Percentiles rank a stretch among this genome's conserved stretches.
Conservation (phyloP, 2,113 vertebrate genomes). For the Picathartes gymnocephalus region DNA sequence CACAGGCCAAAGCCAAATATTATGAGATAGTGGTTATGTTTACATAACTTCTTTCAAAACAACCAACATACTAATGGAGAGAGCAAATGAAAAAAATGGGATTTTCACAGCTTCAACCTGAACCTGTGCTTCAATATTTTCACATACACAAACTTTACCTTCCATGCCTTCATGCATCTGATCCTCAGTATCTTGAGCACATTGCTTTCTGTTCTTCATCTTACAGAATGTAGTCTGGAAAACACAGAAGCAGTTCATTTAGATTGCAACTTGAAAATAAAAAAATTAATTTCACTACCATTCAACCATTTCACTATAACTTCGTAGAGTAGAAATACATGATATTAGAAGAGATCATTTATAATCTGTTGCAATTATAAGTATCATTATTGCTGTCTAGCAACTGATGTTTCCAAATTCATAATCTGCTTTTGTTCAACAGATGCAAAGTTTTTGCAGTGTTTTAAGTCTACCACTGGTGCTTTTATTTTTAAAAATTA, state of each 20-base stretch:
- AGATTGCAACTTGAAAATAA: not conserved
- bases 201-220: slow-evolving; percentile 71
- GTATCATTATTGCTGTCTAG: not conserved
- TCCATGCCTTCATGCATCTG: slow-evolving; percentile 62
- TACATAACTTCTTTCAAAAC: not conserved
- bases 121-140: not conserved
- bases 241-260: not conserved
- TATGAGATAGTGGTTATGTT: not conserved
- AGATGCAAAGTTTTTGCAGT: not conserved
- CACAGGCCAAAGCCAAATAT: not conserved
- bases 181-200: slow-evolving; percentile 50
- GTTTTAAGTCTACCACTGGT: not conserved
- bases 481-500: not conserved
- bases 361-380: not conserved
- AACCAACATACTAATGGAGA: not conserved
- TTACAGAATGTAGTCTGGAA: slow-evolving; percentile 45
- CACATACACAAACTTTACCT: slow-evolving; percentile 55
- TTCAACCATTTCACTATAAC: not conserved
- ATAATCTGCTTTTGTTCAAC: not conserved
- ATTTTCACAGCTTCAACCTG: not conserved
- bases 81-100: not conserved
- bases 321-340: not conserved
- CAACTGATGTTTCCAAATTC: not conserved
- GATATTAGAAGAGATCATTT: not conserved
- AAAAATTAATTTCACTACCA: not conserved